Evolutionary conservation across 2,888 invertebrate genomes (phyloP), one percentile per base, ranked within the genome.

Genomic region (Spisula solida): DNA sequence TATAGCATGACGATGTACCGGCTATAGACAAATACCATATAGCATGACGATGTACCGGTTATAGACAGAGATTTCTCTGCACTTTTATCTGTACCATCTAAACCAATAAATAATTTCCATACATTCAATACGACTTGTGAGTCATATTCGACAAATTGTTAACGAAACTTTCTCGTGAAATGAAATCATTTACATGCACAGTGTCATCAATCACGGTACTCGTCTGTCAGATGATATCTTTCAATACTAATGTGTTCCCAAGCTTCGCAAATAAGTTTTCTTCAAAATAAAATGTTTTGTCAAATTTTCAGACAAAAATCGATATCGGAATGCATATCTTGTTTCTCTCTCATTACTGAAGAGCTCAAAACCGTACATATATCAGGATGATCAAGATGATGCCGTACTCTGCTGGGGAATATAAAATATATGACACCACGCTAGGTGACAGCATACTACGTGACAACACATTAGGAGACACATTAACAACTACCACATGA

Each of bases 281-380:
- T 56, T n/a, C 5, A 56, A 20, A 56, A 56, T 56, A n/a, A 56
- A 18, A 56, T 56, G 56, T n/a, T n/a, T 56, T 56, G 60, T 66
- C 60, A 66, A 66, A 66, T 66, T 66, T 66, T 66, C 60, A 66
- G 25, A n/a, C 2, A 66, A 66, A 66, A 66, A 66, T 66, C 60
- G 25, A 66, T 66, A 25, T 41, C 41, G 8, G 25, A 25, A 66
- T 66, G 25, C 60, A 66, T n/a, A 66, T 66, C 60, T 66, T 66
- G 60, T 66, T 66, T 25, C 10, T 66, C 60, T 66, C n/a, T 5
- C n/a, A 66, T 66, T 66, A 66, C 6, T n/a, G 60, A 25, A 66
- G n/a, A 25, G 25, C 60, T 25, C 5, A 66, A 66, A 25, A 66
- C 20, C 12, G 1, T 1, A 51, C 51, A 51, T 51, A 12, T 41